Evolutionary conservation across 2,797 vertebrate genomes (phyloP).

Genomic region (Diplodus sargus): DNA sequence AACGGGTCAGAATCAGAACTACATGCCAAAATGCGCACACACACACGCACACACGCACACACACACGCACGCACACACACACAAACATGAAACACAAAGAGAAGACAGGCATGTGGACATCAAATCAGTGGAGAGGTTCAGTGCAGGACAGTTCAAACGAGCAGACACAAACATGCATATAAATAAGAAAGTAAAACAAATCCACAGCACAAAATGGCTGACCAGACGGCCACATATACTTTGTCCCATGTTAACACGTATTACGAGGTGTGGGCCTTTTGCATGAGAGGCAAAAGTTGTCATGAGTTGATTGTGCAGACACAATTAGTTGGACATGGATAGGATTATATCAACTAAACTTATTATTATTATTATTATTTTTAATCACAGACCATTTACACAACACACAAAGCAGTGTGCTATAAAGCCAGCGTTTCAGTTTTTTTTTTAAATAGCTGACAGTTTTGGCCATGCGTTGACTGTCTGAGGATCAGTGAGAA

Average conservation of each 20-base stretch:
- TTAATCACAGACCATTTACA: conserved; percentile 18
- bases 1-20: conserved; percentile 88
- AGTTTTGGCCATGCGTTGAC: conserved; percentile 78
- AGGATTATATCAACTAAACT: conserved; percentile 13
- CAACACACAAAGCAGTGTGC: conserved; percentile 38
- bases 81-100: conserved; percentile 51
- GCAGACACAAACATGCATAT: conserved; percentile 61
- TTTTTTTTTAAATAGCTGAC: conserved; percentile 13
- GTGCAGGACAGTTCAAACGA: conserved; percentile 55
- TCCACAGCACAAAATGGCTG: conserved; percentile 20
- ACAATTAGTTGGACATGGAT: conserved; percentile 30
- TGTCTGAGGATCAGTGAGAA: conserved; percentile 50
- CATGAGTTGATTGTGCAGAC: conserved; percentile 5
- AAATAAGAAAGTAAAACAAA: conserved; percentile 41
- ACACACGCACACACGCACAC: background rate
- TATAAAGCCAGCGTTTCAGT: conserved; percentile 34
- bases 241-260: conserved; percentile 8
- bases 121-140: conserved; percentile 40
- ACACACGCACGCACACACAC: background rate
- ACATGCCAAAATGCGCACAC: conserved; percentile 83
- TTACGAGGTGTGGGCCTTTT: conserved; percentile 8
- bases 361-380: background rate
- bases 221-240: conserved; percentile 27
- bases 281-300: conserved; percentile 3
- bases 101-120: conserved; percentile 59